Conservation (phyloP, 1,140 invertebrate species). For the Saccostrea echinata region DNA sequence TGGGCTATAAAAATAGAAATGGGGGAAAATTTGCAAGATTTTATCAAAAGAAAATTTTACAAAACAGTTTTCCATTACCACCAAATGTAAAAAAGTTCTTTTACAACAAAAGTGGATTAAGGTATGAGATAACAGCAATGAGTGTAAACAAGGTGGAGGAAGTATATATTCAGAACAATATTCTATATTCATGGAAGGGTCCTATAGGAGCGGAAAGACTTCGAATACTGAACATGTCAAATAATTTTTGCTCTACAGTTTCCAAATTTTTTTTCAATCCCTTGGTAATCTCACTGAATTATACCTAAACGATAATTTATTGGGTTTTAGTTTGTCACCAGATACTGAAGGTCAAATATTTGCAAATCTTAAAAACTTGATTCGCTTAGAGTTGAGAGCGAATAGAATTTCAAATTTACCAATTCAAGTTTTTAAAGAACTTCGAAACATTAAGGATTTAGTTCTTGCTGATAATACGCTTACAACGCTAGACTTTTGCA, state of each 20-base stretch:
- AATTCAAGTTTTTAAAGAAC: background rate
- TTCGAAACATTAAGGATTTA: background rate
- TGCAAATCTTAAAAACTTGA: background rate
- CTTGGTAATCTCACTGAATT: constrained; percentile 3
- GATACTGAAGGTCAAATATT: constrained; percentile 47
- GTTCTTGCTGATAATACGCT: constrained; percentile 21
- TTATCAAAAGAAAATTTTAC: too few relatives aligned
- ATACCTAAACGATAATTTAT: constrained; percentile 33
- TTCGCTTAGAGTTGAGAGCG: constrained; percentile 36
- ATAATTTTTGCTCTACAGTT: constrained; percentile 51
- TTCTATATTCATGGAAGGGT: constrained; percentile 49
- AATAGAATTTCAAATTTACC: constrained; percentile 43
- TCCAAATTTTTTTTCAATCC: constrained; percentile 34
- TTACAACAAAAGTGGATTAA: background rate
- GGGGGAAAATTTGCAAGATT: too few relatives aligned
- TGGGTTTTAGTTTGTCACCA: constrained; percentile 43
- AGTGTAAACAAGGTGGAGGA: constrained; percentile 21
- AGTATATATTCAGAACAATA: constrained; percentile 34
- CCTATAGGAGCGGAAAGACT: constrained; percentile 2
- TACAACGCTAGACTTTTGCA: constrained; percentile 30
- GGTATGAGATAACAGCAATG: constrained; percentile 5
- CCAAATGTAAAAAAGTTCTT: background rate
- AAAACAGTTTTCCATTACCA: background rate
- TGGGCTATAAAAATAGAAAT: too few relatives aligned
- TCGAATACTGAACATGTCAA: constrained; percentile 42